These are phyloP conservation scores for Tetrao urogallus DNA, from an alignment of 2,113 vertebrate species.

Conservation along the genomic window DNA sequence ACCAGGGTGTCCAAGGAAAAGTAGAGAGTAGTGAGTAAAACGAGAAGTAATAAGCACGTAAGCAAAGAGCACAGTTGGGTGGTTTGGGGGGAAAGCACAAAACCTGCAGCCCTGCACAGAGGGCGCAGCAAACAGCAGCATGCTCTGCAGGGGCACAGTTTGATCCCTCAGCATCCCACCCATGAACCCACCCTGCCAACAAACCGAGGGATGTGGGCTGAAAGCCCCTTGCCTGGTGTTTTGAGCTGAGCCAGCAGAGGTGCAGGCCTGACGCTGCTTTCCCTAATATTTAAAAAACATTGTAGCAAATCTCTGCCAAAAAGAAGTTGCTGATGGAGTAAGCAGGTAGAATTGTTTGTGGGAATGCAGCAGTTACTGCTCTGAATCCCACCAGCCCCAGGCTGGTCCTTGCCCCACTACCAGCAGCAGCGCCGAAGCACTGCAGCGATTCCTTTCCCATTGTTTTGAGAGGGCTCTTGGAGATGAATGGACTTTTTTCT, in stretches of 20 bases:
- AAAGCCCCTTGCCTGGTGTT: not conserved
- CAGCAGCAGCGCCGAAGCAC: not conserved
- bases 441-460: not conserved
- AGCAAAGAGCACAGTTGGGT: rapidly evolving
- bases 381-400: not conserved
- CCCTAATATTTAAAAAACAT: too few species aligned
- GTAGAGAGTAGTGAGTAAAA: not conserved
- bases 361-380: rapidly evolving
- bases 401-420: not conserved
- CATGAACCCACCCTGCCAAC: not conserved
- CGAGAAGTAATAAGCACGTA: not conserved
- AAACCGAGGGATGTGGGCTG: not conserved
- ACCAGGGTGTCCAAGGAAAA: not conserved
- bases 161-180: not conserved
- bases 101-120: not conserved
- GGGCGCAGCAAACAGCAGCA: not conserved
- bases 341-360: not conserved
- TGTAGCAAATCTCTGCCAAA: not conserved
- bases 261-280: not conserved
- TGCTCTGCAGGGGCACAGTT: not conserved
- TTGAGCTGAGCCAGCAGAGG: not conserved
- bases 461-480: not conserved
- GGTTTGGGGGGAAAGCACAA: not conserved
- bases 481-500: conserved; percentile 39
- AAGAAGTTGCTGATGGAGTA: not conserved